Evolutionary conservation across 1,140 invertebrate genomes (phyloP).

Genomic region (Calliphora vicina): DNA sequence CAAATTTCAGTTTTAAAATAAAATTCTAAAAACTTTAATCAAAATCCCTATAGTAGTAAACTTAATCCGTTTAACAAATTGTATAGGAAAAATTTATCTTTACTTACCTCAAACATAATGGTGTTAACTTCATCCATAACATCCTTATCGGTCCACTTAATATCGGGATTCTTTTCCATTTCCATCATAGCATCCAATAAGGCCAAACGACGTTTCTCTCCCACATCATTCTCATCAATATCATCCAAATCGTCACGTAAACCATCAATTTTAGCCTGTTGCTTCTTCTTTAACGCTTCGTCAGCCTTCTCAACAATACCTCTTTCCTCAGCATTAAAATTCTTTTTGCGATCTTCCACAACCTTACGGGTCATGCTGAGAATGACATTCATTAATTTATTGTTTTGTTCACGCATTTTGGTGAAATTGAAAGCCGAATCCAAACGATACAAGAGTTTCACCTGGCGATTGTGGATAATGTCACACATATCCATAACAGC

Average conservation of each 20-base stretch:
- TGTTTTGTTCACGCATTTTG: conserved; percentile 68
- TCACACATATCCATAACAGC: conserved; percentile 81
- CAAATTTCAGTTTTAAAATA: too few species aligned
- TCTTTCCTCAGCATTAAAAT: conserved; percentile 36
- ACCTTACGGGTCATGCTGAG: conserved; percentile 54
- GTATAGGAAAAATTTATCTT: too few species aligned
- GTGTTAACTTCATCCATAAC: conserved; percentile 84
- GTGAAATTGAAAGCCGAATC: conserved; percentile 71
- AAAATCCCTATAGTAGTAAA: too few species aligned
- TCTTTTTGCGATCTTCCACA: conserved; percentile 24
- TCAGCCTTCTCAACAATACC: conserved; percentile 31
- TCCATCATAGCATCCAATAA: conserved; percentile 86
- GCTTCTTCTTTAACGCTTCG: neutral
- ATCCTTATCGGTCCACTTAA: conserved; percentile 72
- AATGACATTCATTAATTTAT: conserved; percentile 70
- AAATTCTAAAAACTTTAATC: too few species aligned
- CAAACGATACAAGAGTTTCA: conserved; percentile 68
- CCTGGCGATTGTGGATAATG: conserved; percentile 73
- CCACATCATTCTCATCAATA: conserved; percentile 73
- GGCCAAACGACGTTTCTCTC: conserved; percentile 76
- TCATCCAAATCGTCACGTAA: conserved; percentile 74
- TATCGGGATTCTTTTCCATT: conserved; percentile 65
- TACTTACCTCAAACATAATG: conserved; percentile 78
- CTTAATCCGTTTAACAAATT: too few species aligned
- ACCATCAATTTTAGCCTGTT: conserved; percentile 45